Percentiles rank a stretch among this genome's conserved stretches.
phyloP scores from a whole-genome alignment of 1,140 invertebrate species.

The Dendrolimus punctatus region DNA sequence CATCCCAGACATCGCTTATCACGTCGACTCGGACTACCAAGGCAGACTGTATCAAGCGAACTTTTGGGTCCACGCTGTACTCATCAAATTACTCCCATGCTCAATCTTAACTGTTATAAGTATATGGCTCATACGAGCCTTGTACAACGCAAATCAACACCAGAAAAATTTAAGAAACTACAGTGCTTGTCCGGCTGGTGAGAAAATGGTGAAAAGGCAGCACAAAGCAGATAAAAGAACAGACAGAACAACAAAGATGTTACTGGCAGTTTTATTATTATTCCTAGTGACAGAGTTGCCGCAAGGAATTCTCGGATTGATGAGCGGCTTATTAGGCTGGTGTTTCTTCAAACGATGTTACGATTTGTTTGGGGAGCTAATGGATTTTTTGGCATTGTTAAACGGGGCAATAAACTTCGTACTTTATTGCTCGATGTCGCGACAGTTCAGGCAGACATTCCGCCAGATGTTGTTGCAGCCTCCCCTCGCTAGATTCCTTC shows the following conservation, averaged over 20 bases:
- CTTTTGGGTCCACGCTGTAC: slow-evolving; percentile 90
- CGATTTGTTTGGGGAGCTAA: slow-evolving; percentile 87
- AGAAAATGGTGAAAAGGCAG: slow-evolving; percentile 60
- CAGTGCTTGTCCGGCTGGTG: slow-evolving; percentile 68
- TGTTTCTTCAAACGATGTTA: slow-evolving; percentile 84
- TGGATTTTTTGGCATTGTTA: slow-evolving; percentile 92
- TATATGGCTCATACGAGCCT: slow-evolving; percentile 82
- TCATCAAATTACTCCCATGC: slow-evolving; percentile 90
- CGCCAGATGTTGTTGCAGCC: slow-evolving; percentile 78
- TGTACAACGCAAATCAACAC: slow-evolving; percentile 80
- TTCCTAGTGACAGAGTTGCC: slow-evolving; percentile 93
- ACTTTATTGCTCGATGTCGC: slow-evolving; percentile 94
- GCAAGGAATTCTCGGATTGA: slow-evolving; percentile 82
- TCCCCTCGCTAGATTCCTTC: slow-evolving; percentile 56
- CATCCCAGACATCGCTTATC: slow-evolving; percentile 73
- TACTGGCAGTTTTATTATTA: slow-evolving; percentile 88
- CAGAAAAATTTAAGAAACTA: slow-evolving; percentile 79
- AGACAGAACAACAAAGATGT: slow-evolving; percentile 91
- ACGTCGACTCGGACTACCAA: slow-evolving; percentile 77
- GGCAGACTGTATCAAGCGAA: slow-evolving; percentile 77
- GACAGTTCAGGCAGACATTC: slow-evolving; percentile 92
- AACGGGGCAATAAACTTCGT: slow-evolving; percentile 96
- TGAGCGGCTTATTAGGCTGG: slow-evolving; percentile 81
- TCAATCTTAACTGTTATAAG: slow-evolving; percentile 88
- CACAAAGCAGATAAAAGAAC: slow-evolving; percentile 80